Evolutionary conservation across 2,113 vertebrate species (phyloP), one percentile per base, ranked within the genome.

Genomic region (Labrus mixtus): DNA sequence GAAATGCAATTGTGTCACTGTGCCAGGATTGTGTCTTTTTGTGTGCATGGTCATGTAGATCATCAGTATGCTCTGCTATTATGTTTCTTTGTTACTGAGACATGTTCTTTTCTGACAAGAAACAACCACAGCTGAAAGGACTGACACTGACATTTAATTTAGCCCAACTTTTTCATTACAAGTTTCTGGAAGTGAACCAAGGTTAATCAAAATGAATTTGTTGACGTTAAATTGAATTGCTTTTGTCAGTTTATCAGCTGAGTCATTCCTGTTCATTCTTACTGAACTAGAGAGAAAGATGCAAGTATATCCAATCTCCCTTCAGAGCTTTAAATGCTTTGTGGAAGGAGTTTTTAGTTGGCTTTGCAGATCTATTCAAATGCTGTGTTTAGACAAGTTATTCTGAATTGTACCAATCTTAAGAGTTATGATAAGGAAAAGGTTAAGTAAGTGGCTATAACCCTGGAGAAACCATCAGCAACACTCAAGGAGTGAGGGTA

Each of bases 391-490:
- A 60, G 59, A 65, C 45, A 68, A 66, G 37, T 68, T 81, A 17
- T 60, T 48, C 12, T 33, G 36, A 11, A 58, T 58, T 67, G 54
- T 51, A 77, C 79, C 62, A 73, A 62, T 43, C 73, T 33, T 58
- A 17, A 10, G 23, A 83, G 54, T 68, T 82, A 63, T 81, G 84
- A 86, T 86, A 76, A 88, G 82, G 80, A 53, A 76, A 75, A 29
- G 65, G 75, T 79, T 74, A 85, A 69, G 58, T 48, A 66, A 78
- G 59, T 48, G 71, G 69, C 57, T 81, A 37, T 76, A 80, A 86
- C 82, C 79, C 23, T 79, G 68, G 72, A 37, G 58, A 45, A 86
- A 86, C 79, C 75, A 76, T 90, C 76, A 84, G 81, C 84, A 84
- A 63, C 88, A 76, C 1, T 50, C 43, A 78, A 66, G 62, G 60